Evolutionary conservation across 2,113 vertebrate species (phyloP), one percentile per base, ranked within the genome.

Genomic region (Cercopithecus mona): DNA sequence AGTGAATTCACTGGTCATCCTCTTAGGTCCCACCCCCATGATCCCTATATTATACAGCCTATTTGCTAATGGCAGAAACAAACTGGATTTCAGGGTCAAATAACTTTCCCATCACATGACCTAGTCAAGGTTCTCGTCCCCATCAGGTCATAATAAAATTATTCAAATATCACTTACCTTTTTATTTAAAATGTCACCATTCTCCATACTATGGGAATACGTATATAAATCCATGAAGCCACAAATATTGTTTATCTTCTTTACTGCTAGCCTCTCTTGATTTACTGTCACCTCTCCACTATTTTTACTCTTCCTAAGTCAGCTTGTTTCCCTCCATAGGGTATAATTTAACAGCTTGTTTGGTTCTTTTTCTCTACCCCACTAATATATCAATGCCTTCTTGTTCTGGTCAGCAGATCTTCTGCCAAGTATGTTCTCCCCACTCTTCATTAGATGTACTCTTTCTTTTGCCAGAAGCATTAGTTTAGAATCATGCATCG

Each of bases 331-430:
- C 57, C 59, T 95, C 96, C 78, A 70, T 7, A 20, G 83, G 76
- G 88, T 85, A 45, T 50, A 96, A 97, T 79, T 97, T 96, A 97
- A 94, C 90, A 97, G 94, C 95, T 96, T 93, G 59, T 93, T 89
- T 94, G 70, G 38, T 94, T 66, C 64, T 79, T 95, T 94, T 82
- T 40, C 68, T 88, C 78, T 57, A 35, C 78, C 43, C 57, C 25
- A n/a, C 76, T 97, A 97, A 96, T 97, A 88, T 50, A 97, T 98
- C 97, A 98, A 85, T 97, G 95, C 59, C 92, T 96, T 97, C 97
- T 90, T 93, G 52, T 96, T 95, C 85, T 0, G 59, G 97, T 98
- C 98, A 98, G 97, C 98, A 98, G 80, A 93, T 93, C 97, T 94
- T 83, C 81, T 97, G 97, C 97, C 98, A 98, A 97, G 95, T 43